phyloP scores from a whole-genome alignment of 2,797 vertebrate species.

The Pempheris klunzingeri region DNA sequence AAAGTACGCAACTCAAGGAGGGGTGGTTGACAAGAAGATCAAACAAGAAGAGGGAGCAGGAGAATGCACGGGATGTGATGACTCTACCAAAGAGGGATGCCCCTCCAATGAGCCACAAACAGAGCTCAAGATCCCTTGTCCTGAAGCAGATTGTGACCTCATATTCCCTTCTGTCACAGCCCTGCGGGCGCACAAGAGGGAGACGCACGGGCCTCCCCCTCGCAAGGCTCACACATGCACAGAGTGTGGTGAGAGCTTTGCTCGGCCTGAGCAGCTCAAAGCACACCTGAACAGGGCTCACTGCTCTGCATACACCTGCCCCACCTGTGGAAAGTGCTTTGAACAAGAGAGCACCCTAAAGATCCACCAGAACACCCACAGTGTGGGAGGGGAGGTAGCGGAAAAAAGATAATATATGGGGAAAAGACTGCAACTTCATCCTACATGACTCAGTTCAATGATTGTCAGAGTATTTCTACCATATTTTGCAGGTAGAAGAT shows the following conservation, averaged over 20 bases:
- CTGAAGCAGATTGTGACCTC: slow-evolving; percentile 79
- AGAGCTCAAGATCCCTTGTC: slow-evolving; percentile 80
- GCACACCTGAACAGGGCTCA: slow-evolving; percentile 69
- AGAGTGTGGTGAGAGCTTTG: slow-evolving; percentile 79
- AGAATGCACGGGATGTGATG: slow-evolving; percentile 32
- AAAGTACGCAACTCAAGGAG: slow-evolving; percentile 42
- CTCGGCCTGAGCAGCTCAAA: slow-evolving; percentile 72
- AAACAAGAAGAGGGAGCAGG: slow-evolving; percentile 56
- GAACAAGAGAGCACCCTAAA: slow-evolving; percentile 74
- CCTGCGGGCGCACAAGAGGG: slow-evolving; percentile 82
- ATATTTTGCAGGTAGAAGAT: slow-evolving; percentile 24
- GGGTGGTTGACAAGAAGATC: slow-evolving; percentile 48
- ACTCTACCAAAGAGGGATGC: slow-evolving; percentile 39
- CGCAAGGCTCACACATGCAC: slow-evolving; percentile 68
- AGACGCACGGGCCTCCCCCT: slow-evolving; percentile 54
- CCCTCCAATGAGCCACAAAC: slow-evolving; percentile 31
- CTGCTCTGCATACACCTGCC: slow-evolving; percentile 68
- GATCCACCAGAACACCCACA: slow-evolving; percentile 76
- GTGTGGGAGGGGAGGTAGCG: slow-evolving; percentile 58
- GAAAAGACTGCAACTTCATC: slow-evolving; percentile 34
- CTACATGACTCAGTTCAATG: slow-evolving; percentile 25
- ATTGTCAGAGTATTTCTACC: slow-evolving; percentile 15
- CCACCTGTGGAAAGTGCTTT: slow-evolving; percentile 80
- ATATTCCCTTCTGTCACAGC: slow-evolving; percentile 76
- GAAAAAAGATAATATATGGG: slow-evolving; percentile 76